Base-by-base conservation (phyloP, 2,113 vertebrate species). In the Saimiri boliviensis region DNA sequence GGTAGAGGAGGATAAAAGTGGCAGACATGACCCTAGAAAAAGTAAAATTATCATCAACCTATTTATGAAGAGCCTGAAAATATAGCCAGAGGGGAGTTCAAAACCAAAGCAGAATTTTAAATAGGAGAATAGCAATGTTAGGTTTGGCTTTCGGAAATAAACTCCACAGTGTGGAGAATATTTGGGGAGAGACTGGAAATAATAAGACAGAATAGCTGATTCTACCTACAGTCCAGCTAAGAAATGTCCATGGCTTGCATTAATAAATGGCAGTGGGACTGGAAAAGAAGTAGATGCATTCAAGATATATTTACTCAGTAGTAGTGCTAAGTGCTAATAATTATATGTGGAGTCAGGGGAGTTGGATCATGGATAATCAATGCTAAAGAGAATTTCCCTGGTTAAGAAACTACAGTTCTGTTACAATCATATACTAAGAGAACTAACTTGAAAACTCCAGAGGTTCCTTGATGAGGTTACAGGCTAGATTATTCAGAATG, bases 61-160 rank as follows among this genome's bases (percentile, higher is more conserved):
- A 63, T n/a, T 47, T 25, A 86, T 27, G 23, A 89, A 89, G 60
- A 58, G 52, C 9, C 52, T 84, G 86, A 68, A 87, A 70, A 76
- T 84, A 87, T 84, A 74, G 17, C 27, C 56, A 84, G 80, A 80
- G 30, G 54, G 20, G 37, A 58, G 8, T 91, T 70, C 42, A 60
- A 97, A 74, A 84, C 2, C 4, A 79, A 84, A 87, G 40, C 6
- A 80, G 47, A 92, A 94, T 83, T 93, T 86, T 86, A 95, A 97
- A 21, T 47, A 90, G 27, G 35, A 13, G 5, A 58, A 82, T 30
- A 32, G 1, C 13, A 86, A 77, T 84, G 49, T 2, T 54, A 49
- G 23, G 42, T 71, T 89, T 95, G 10, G 35, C 35, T 79, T 87
- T 90, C 47, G 58, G 56, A 82, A 92, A 79, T 42, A 40, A 9